Base-by-base conservation (phyloP, 2,888 invertebrate species). In the Drosophila buzzatii region DNA sequence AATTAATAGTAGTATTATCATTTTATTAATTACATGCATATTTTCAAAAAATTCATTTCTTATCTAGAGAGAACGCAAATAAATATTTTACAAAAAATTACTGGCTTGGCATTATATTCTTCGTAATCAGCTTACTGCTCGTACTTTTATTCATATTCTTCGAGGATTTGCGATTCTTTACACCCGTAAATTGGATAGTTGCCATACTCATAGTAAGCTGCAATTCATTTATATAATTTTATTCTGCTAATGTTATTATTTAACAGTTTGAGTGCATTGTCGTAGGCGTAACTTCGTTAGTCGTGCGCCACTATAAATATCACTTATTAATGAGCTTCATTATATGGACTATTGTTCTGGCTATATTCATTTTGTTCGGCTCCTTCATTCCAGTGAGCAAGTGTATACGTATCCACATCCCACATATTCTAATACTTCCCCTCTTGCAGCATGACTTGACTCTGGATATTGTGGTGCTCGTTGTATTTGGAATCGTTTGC, bases 401-500 rank as follows among this genome's bases (percentile, higher is more conserved):
- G 14, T 39, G 7, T 4, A 9, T 16, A n/a, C 37, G 20, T 18
- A 20, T 6, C 12, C 8, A 7, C 16, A 18, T 27, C n/a, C n/a
- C 4, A 8, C 14, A 23, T 45, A 5, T 2, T 0, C 18, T 27
- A 12, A 2, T 27, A 37, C 6, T 14, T 3, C 10, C 77, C 16
- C 10, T 10, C 5, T 44, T 16, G 6, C 18, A 86, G 87, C 67
- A 67, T 20, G 87, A 85, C 41, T 51, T 86, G 1, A 85, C 85
- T 6, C 7, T 80, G 14, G 76, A 85, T 53, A 67, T 85, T 23
- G 82, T 85, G 31, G 67, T 75, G 6, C 35, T 85, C 14, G 82
- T 82, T 12, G 70, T 86, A 14, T n/a, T 76, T n/a, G 69, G 67
- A 7, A 66, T 82, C n/a, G 7, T 78, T 1, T 42, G 59, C 27